Evolutionary conservation across 92 coral and sea anemone genomes (phyloP), one percentile per base, ranked within the genome.

Genomic region (Phenganax stokvisi): DNA sequence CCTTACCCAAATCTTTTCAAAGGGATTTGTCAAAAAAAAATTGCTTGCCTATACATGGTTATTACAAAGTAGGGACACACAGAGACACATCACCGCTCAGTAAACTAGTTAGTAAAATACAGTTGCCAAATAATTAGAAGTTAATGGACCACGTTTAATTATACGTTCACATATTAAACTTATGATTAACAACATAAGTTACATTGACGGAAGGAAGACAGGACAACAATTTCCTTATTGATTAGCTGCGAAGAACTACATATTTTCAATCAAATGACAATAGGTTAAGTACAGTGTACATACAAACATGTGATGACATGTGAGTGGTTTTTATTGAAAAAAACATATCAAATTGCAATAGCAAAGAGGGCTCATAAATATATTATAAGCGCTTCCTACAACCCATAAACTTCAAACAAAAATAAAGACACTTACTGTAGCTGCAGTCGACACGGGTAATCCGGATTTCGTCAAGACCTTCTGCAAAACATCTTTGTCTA

Each of bases 381-480:
- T 9, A 15, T 51, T 79, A 71, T 8, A 27, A 6, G 9, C 68
- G 28, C 37, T 11, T 4, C 59, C 28, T 66, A 58, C n/a, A 3
- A 6, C n/a, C 56, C 7, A 51, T 73, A 3, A 44, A 25, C 67
- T 57, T 9, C 16, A 25, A 3, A 28, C 57, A 37, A 8, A 16
- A 7, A 28, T 30, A 37, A 8, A 16, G 3, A 20, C 67, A 47
- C 97, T n/a, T 53, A 96, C 99, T 90, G 89, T 80, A 44, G 91
- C 91, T 16, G 92, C 79, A 17, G 92, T 85, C 56, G 90, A 84
- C 60, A 90, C 89, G 15, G 99, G 92, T 13, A 96, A 89, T 56
- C 99, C 92, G 47, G 99, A 88, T 75, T 96, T 96, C 77, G 88
- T 86, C 81, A 96, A 85, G 83, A 96, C 85, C 83, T 92, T 90